Evolutionary conservation across 1,140 invertebrate genomes (phyloP).

Genomic region (Drosophila willistoni): DNA sequence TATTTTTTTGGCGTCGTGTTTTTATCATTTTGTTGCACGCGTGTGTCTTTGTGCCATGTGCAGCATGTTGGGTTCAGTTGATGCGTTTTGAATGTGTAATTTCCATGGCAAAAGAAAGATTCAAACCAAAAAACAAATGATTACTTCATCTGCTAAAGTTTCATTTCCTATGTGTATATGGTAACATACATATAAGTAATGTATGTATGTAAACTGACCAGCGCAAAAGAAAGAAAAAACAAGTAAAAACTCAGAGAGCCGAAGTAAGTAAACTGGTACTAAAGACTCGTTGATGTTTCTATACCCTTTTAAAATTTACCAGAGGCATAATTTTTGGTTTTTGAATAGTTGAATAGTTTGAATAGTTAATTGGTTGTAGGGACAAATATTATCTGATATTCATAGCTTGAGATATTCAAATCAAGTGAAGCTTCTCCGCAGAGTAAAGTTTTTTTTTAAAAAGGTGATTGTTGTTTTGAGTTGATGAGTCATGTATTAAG

Average conservation of each 20-base stretch:
- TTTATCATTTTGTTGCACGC: conserved; percentile 17
- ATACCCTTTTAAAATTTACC: background rate
- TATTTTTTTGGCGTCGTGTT: conserved; percentile 29
- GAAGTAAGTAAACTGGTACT: background rate
- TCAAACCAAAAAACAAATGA: conserved; percentile 18
- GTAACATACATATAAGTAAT: conserved; percentile 28
- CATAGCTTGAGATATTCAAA: too few species aligned
- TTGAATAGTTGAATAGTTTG: too few species aligned
- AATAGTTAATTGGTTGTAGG: too few species aligned
- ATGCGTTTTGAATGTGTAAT: conserved; percentile 55
- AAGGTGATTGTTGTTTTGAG: too few species aligned
- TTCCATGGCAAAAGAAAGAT: conserved; percentile 29
- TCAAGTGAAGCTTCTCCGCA: too few species aligned
- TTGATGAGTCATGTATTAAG: too few species aligned
- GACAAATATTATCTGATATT: too few species aligned
- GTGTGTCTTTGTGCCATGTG: conserved; percentile 23
- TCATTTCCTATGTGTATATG: conserved; percentile 70
- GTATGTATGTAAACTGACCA: conserved; percentile 64
- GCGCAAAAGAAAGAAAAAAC: conserved; percentile 59
- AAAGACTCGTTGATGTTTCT: background rate
- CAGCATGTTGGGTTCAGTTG: conserved; percentile 54
- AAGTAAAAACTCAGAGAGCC: conserved; percentile 18
- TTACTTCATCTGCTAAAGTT: conserved; percentile 71
- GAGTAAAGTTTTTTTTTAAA: too few species aligned
- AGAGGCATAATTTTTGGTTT: too few species aligned